These are phyloP conservation scores for Danaus chrysippus DNA, from an alignment of 2,888 invertebrate species.

Conservation along the genomic window DNA sequence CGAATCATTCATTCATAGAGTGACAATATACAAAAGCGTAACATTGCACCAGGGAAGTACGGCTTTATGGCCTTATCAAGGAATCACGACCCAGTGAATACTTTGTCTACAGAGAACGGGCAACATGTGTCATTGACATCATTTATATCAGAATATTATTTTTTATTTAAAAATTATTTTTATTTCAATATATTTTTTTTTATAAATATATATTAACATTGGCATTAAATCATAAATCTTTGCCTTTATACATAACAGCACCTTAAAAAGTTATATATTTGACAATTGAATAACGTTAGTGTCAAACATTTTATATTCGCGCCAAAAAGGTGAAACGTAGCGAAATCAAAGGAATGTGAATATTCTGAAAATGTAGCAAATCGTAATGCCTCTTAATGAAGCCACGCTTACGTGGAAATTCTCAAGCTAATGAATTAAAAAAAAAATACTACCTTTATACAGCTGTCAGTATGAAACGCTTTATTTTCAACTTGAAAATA, in stretches of 20 bases:
- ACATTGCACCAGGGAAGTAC: not conserved
- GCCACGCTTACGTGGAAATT: conserved; percentile 28
- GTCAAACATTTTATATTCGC: not conserved
- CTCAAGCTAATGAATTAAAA: conserved; percentile 33
- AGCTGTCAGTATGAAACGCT: conserved; percentile 26
- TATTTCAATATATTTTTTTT: conserved; percentile 2
- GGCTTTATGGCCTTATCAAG: conserved; percentile 19
- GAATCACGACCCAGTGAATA: conserved; percentile 23
- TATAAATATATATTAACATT: not conserved
- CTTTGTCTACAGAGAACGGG: conserved; percentile 13
- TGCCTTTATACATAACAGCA: no score
- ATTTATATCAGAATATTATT: not conserved
- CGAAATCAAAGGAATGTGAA: conserved; percentile 20
- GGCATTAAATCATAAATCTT: no score
- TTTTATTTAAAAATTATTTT: not conserved
- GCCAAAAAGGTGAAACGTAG: conserved; percentile 2
- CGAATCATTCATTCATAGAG: not conserved
- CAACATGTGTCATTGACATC: conserved; percentile 2
- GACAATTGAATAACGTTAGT: no score
- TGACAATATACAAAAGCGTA: not conserved
- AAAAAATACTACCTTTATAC: conserved; percentile 20
- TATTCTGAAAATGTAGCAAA: conserved; percentile 23
- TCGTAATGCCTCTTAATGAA: conserved; percentile 30
- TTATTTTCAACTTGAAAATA: not conserved
- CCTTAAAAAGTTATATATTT: no score